These are phyloP conservation scores for Trogon melanurus DNA, from an alignment of 2,113 vertebrate species.

Conservation along the genomic window DNA sequence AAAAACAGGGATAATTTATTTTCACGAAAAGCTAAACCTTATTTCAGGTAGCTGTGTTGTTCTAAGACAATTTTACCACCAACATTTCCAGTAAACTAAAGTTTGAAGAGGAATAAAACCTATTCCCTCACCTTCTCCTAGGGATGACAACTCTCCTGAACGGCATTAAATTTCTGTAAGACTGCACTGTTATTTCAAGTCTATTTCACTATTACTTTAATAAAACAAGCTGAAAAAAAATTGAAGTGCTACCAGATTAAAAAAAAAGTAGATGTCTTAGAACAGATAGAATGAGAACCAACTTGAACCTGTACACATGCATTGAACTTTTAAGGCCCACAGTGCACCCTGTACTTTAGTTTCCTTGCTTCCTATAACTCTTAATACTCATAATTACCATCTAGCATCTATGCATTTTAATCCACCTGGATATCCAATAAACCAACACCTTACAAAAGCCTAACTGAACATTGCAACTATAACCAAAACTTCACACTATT, in stretches of 20 bases:
- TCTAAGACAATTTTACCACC: not conserved
- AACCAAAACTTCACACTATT: not conserved
- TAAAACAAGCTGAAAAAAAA: not conserved
- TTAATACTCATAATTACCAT: not conserved
- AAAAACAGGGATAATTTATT: not conserved
- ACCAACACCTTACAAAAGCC: not conserved
- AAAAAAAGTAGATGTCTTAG: not conserved
- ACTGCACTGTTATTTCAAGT: not conserved
- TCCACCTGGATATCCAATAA: not conserved
- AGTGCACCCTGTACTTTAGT: not conserved
- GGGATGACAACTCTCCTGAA: not conserved
- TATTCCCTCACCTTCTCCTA: not conserved
- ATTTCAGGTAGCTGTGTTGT: not conserved
- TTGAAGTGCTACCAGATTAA: not conserved
- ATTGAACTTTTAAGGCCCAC: not conserved
- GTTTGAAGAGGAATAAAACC: not conserved
- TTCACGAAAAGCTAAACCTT: not conserved
- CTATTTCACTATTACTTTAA: not conserved
- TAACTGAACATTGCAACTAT: accelerated
- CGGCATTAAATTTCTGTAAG: not conserved
- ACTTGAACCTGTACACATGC: not conserved
- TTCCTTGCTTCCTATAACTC: not conserved
- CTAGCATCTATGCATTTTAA: not conserved
- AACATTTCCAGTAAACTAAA: not conserved
- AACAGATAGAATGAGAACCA: not conserved